These are phyloP conservation scores for Sebastolobus alascanus DNA, from an alignment of 2,797 vertebrate species.

Conservation along the genomic window DNA sequence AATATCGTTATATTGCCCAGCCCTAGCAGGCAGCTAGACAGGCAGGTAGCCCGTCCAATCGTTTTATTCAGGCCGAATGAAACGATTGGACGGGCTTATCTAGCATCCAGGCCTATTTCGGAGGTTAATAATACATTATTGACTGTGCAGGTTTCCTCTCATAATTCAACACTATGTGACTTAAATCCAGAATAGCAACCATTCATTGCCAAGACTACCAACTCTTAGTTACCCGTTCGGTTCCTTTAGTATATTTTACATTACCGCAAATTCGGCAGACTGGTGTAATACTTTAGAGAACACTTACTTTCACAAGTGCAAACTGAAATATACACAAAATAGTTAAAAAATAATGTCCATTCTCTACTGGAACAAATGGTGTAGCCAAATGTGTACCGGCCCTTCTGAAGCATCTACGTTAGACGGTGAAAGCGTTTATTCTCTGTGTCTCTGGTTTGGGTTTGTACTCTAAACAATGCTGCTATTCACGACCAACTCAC, in stretches of 20 bases:
- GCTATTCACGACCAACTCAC: slow-evolving; percentile 35
- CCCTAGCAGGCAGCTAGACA: too few species aligned
- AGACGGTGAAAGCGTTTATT: slow-evolving; percentile 30
- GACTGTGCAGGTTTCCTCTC: not conserved
- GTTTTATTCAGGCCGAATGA: too few species aligned
- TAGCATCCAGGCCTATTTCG: not conserved
- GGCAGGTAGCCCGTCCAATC: too few species aligned
- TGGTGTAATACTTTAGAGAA: not conserved
- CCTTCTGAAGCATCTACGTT: not conserved
- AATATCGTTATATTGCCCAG: too few species aligned
- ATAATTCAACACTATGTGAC: not conserved
- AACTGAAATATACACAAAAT: not conserved
- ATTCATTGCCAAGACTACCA: not conserved
- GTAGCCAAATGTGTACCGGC: not conserved
- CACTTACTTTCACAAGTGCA: not conserved
- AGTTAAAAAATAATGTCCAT: not conserved
- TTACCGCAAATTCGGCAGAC: not conserved
- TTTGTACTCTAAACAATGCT: slow-evolving; percentile 49
- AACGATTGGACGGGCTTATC: not conserved
- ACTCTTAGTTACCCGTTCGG: not conserved
- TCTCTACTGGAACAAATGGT: not conserved
- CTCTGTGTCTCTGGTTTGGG: slow-evolving; percentile 10
- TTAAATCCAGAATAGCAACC: not conserved
- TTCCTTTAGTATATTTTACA: not conserved
- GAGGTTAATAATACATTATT: not conserved